Base-by-base conservation (phyloP, 2,888 invertebrate species). In the Heterodera filipjevi region DNA sequence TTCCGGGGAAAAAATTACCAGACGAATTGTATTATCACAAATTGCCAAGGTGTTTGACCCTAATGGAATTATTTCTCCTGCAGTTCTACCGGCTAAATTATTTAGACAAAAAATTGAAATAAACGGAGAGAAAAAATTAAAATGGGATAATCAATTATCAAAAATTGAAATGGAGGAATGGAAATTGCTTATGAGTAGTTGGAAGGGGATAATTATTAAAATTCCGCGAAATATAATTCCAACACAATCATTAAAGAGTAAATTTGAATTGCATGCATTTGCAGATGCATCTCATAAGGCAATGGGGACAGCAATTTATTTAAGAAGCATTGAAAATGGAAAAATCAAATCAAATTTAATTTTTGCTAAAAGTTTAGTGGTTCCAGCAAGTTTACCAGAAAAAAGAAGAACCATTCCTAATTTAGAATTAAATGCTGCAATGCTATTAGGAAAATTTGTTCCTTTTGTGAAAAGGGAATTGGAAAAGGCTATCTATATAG, bases 281-380 rank as follows among this genome's bases (percentile, higher is more conserved):
- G 10, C 71, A 10, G 71, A 71, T 71, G 71, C 71, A 12, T 71
- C 71, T 6, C 39, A 39, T n/a, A n/a, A 27, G 30, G 71, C 71
- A 2, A 44, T 71, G 39, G 71, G 44, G 5, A n/a, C 71, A 44
- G 30, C 71, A 8, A 46, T 71, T 46, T 71, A 71, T 46, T 30
- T 71, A 12, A n/a, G 71, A 30, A 71, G 22, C 8, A n/a, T 44
- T 8, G 10, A n/a, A 10, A 10, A 10, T 8, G 30, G 30, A 6
- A 10, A 0, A 46, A 6, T 71, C 22, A 0, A 71, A 10, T n/a
- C 2, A 30, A n/a, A n/a, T 12, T 46, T 71, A n/a, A 30, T 71
- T 0, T 71, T 71, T 3, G 39, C 71, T 0, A 71, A 71, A 71
- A 49, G 46, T 49, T 49, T 49, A 14, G 46, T 49, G 16, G 46